A percentile compares a stretch with the other conserved stretches of the same genome.
Conservation (phyloP, 1,140 invertebrate genomes). For the Laupala kohalensis region DNA sequence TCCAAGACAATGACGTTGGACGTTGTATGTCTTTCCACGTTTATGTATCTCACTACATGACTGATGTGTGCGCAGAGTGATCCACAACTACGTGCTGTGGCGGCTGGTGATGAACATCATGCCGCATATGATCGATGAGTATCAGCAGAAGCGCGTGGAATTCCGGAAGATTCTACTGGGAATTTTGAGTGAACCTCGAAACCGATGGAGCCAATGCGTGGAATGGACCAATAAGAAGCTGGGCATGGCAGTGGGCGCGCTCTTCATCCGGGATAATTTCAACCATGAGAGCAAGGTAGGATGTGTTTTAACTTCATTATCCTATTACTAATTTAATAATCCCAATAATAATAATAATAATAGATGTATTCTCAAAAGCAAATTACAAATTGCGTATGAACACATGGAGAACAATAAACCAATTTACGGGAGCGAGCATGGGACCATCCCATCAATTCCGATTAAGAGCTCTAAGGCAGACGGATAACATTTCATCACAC, state of each 20-base stretch:
- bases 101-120: constrained; percentile 63
- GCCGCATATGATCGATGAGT: constrained; percentile 70
- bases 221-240: constrained; percentile 77
- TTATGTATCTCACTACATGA: too few species aligned
- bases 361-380: background rate
- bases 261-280: constrained; percentile 72
- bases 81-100: constrained; percentile 79
- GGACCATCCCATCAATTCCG: too few species aligned
- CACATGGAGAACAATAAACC: too few species aligned
- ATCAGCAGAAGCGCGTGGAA: constrained; percentile 58
- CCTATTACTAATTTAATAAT: background rate
- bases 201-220: constrained; percentile 64
- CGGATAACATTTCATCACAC: too few species aligned
- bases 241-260: constrained; percentile 67
- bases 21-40: too few species aligned
- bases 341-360: background rate
- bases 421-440: too few species aligned
- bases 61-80: constrained; percentile 38
- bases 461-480: too few species aligned
- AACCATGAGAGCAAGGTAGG: constrained; percentile 66
- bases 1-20: too few species aligned
- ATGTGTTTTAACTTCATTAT: too few species aligned
- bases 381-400: too few species aligned
- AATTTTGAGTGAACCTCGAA: constrained; percentile 57
- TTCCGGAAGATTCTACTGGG: constrained; percentile 70